A percentile compares a stretch with the other conserved stretches of the same genome.
Evolutionary conservation across 2,888 invertebrate species (phyloP).

Genomic region (Caenorhabditis macrosperma): DNA sequence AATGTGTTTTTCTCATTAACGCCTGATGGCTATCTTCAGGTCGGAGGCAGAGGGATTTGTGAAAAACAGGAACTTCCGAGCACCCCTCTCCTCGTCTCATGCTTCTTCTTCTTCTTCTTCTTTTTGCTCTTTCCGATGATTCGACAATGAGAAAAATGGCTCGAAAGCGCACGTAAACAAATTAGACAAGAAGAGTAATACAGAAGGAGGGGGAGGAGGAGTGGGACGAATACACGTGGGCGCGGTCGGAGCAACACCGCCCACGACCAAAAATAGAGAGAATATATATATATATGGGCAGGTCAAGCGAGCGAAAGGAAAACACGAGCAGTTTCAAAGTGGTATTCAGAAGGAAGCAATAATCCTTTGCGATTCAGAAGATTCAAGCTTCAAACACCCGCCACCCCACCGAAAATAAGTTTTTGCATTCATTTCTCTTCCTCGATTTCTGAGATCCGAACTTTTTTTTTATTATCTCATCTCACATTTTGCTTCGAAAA

Average conservation of each 20-base stretch:
- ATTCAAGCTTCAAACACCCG: background rate
- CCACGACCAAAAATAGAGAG: background rate
- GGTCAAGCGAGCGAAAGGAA: constrained; percentile 44
- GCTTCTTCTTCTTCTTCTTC: no score
- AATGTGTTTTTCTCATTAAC: constrained; percentile 31
- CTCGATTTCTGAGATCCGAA: constrained; percentile 20
- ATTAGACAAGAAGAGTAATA: background rate
- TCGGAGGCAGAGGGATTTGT: constrained; percentile 13
- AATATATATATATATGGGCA: constrained; percentile 9
- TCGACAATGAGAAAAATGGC: no score
- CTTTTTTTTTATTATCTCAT: constrained; percentile 36
- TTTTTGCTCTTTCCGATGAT: background rate
- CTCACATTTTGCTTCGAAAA: constrained; percentile 34
- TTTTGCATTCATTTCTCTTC: background rate
- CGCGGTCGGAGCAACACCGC: background rate
- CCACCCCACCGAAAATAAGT: constrained; percentile 18
- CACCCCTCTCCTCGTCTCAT: background rate
- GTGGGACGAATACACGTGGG: background rate
- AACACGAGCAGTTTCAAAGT: constrained; percentile 25
- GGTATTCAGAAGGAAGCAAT: constrained; percentile 36
- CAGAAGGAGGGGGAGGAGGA: background rate
- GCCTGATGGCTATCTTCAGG: constrained; percentile 30
- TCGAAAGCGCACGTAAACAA: background rate
- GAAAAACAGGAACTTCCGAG: constrained; percentile 17
- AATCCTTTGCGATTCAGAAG: constrained; percentile 16